Percentiles rank a stretch among this genome's conserved stretches.
These are phyloP conservation scores for Exocentrus adspersus DNA, from an alignment of 2,888 invertebrate species.

Conservation along the genomic window DNA sequence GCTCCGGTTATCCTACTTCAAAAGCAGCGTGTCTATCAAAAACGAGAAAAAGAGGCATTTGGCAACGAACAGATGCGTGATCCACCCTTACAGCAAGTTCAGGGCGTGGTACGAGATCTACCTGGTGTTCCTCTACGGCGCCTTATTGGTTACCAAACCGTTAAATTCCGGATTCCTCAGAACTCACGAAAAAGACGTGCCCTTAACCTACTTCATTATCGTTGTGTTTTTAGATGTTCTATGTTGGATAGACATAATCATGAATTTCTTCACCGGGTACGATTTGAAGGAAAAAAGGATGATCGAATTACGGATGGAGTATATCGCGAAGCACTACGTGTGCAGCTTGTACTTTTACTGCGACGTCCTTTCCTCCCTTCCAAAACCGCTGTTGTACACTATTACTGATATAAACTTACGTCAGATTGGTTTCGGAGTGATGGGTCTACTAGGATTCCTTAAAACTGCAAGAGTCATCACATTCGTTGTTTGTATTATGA, in stretches of 20 bases:
- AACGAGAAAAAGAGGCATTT: constrained; percentile 40
- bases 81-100: constrained; percentile 42
- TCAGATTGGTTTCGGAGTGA: neutral
- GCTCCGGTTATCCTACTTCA: constrained; percentile 22
- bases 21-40: constrained; percentile 39
- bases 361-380: constrained; percentile 39
- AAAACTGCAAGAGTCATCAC: constrained; percentile 23
- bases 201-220: neutral
- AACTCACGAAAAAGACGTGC: neutral
- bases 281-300: constrained; percentile 3
- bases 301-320: constrained; percentile 30
- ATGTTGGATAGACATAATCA: constrained; percentile 31
- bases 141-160: constrained; percentile 30
- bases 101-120: constrained; percentile 37
- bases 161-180: constrained; percentile 29
- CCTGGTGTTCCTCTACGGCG: constrained; percentile 36
- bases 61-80: constrained; percentile 19
- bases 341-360: constrained; percentile 35
- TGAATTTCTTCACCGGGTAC: constrained; percentile 42
- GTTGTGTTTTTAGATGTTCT: constrained; percentile 24
- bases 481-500: neutral
- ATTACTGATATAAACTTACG: neutral
- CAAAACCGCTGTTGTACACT: constrained; percentile 18
- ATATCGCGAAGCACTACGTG: constrained; percentile 37
- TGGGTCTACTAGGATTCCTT: constrained; percentile 10